Evolutionary conservation across 2,113 vertebrate species (phyloP), one percentile per base, ranked within the genome.

Genomic region (Typhlomys cinereus): DNA sequence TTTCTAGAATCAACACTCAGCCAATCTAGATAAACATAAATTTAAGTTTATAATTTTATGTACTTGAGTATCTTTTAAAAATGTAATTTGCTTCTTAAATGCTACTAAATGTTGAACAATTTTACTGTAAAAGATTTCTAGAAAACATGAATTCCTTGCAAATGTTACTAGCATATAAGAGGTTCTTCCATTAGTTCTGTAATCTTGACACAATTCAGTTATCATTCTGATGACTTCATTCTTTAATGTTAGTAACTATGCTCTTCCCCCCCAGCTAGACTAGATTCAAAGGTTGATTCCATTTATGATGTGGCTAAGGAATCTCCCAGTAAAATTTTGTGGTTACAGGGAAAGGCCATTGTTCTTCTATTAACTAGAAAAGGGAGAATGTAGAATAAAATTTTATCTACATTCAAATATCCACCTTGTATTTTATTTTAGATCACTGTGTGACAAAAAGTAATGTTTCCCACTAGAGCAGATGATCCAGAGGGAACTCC

Each of bases 81-180:
- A 61, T 93, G 14, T 44, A 62, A 69, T 69, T 81, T 8, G 17
- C 75, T 78, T 34, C 54, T 85, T 95, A 91, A 92, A 94, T 83
- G n/a, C 61, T 85, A 84, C 20, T 94, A 59, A 44, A 71, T 52
- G 27, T 34, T 59, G 71, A 89, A 41, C 74, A 50, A 91, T 94
- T 92, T 94, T 90, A 94, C 48, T 73, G 81, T n/a, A 76, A 93
- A 76, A 84, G 10, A 95, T 76, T n/a, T n/a, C n/a, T 62, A 85
- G 62, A 81, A 80, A 92, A 74, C 14, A 64, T 39, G 13, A 59
- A 70, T 76, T 78, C 59, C 52, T 69, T 54, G 0, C 34, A 88
- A 92, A 61, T 78, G 92, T n/a, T 92, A 11, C 52, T 84, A 67
- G 76, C 25, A 54, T 4, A 69, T 11, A 90, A 79, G 76, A 76